Percentiles rank a stretch among this genome's conserved stretches.
Evolutionary conservation across 2,797 vertebrate species (phyloP).

Genomic region (Mallotus villosus): DNA sequence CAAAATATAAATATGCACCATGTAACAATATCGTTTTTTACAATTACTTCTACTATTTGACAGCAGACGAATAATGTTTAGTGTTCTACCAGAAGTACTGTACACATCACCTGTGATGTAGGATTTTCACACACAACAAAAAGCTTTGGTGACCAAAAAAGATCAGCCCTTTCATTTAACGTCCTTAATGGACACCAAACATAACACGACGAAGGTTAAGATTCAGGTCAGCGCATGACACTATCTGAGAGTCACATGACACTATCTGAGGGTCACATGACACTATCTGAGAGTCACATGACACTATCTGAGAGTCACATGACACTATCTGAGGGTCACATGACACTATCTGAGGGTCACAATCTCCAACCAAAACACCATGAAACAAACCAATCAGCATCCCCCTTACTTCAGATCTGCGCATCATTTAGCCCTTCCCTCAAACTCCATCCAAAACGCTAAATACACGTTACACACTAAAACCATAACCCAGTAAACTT

Average conservation of each 20-base stretch:
- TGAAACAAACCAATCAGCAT: neutral
- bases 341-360: too few relatives aligned
- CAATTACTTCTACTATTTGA: neutral
- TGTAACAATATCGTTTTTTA: constrained; percentile 1
- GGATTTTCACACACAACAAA: neutral
- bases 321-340: neutral
- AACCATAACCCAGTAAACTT: too few relatives aligned
- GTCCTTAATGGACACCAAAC: neutral
- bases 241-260: neutral
- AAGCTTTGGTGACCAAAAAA: constrained; percentile 8
- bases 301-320: neutral
- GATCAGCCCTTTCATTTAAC: neutral
- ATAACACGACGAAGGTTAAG: neutral
- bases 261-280: neutral
- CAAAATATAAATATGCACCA: neutral
- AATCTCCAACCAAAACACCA: neutral
- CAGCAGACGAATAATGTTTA: neutral
- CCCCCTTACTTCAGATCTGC: neutral
- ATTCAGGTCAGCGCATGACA: neutral
- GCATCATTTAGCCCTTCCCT: neutral
- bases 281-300: neutral
- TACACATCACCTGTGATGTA: neutral
- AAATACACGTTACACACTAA: neutral
- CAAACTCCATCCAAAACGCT: neutral
- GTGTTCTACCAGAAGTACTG: neutral